These are phyloP conservation scores for Megalops atlanticus DNA, from an alignment of 2,113 vertebrate species.

Conservation along the genomic window DNA sequence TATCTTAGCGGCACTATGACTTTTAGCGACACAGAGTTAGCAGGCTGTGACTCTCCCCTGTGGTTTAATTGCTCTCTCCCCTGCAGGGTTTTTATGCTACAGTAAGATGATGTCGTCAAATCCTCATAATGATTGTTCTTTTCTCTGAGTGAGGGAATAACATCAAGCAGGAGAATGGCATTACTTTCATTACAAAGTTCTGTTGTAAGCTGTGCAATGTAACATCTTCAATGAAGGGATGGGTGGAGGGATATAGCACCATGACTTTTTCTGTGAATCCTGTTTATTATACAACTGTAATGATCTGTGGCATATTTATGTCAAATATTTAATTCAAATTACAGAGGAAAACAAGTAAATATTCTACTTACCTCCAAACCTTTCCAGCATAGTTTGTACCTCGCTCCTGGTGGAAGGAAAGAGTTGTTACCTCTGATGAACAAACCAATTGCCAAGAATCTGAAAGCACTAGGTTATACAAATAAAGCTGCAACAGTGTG, in stretches of 20 bases:
- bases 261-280: not conserved
- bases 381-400: constrained; percentile 88
- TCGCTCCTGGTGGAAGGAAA: constrained; percentile 72
- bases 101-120: not conserved
- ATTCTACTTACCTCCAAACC: constrained; percentile 80
- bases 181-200: not conserved
- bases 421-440: not conserved
- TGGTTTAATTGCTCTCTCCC: too few species aligned
- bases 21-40: too few species aligned
- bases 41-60: too few species aligned
- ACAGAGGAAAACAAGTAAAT: not conserved
- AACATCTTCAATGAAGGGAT: not conserved
- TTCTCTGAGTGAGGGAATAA: not conserved
- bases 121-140: not conserved
- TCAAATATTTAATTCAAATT: not conserved
- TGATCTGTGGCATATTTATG: not conserved
- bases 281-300: not conserved
- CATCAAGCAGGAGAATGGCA: not conserved
- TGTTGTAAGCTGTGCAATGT: not conserved
- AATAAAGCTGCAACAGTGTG: not conserved
- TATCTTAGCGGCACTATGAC: too few species aligned
- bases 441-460: not conserved
- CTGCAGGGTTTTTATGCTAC: not conserved
- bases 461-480: not conserved
- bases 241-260: not conserved